Percentiles rank a stretch among this genome's conserved stretches.
Conservation (phyloP, 2,113 vertebrate genomes). For the Brachyhypopomus gauderio region DNA sequence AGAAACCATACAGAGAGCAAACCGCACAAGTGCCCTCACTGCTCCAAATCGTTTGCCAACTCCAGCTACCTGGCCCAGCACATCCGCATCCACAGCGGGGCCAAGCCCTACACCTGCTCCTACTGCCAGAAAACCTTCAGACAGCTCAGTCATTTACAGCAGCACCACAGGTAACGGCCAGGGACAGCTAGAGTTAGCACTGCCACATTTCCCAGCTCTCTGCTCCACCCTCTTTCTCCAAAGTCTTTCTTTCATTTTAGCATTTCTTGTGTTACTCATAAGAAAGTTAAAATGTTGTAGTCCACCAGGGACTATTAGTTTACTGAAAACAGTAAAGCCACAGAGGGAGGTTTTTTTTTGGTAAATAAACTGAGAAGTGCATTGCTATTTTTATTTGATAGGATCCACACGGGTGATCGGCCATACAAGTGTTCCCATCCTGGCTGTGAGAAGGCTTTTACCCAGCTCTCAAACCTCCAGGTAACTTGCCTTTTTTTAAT, state of each 20-base stretch:
- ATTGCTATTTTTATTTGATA: conserved; percentile 55
- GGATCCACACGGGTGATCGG: conserved; percentile 96
- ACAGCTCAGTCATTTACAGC: conserved; percentile 97
- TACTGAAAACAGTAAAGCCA: not conserved
- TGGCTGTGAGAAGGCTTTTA: conserved; percentile 96
- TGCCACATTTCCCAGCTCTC: not conserved
- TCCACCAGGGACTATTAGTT: too few relatives aligned
- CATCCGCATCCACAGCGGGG: conserved; percentile 96
- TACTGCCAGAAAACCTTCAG: conserved; percentile 98
- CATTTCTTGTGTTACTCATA: too few relatives aligned
- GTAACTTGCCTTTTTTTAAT: conserved; percentile 58
- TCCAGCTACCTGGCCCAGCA: conserved; percentile 99
- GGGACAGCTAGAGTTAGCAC: conserved; percentile 10
- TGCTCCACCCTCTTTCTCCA: not conserved
- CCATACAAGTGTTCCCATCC: conserved; percentile 97
- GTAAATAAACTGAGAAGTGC: not conserved
- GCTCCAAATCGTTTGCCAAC: conserved; percentile 99
- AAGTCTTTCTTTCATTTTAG: too few relatives aligned
- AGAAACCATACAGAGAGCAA: conserved; percentile 97
- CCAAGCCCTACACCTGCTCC: conserved; percentile 97
- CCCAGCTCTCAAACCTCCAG: conserved; percentile 97
- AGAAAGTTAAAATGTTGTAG: too few relatives aligned
- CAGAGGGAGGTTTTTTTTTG: not conserved
- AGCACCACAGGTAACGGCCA: conserved; percentile 87
- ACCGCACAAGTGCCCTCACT: conserved; percentile 99